phyloP scores from a whole-genome alignment of 2,113 vertebrate genomes.

The Prionailurus bengalensis region DNA sequence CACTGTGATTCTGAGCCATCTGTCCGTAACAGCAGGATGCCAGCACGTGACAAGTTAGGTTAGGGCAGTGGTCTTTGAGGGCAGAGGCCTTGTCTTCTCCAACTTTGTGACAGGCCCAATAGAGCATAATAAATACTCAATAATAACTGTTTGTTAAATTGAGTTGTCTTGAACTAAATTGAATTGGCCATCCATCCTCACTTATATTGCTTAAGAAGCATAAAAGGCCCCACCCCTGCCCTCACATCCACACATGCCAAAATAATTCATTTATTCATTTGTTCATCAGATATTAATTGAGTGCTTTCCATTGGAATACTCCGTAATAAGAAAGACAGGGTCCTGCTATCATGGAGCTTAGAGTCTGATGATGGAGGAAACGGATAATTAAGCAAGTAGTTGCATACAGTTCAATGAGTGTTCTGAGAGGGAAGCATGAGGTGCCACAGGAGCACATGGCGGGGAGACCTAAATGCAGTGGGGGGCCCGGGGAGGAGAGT shows the following conservation, averaged over 20 bases:
- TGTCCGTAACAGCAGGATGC: not conserved
- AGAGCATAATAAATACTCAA: conserved; percentile 68
- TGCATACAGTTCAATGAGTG: not conserved
- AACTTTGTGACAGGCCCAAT: conserved; percentile 53
- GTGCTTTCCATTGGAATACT: not conserved
- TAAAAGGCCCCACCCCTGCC: not conserved
- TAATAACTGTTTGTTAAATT: conserved; percentile 44
- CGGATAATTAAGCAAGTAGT: not conserved
- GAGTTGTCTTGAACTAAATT: conserved; percentile 59
- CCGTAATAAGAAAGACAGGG: not conserved
- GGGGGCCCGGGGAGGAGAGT: rapidly evolving
- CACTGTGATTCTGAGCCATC: conserved; percentile 13
- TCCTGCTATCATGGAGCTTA: not conserved
- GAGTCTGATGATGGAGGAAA: not conserved
- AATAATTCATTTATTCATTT: not conserved
- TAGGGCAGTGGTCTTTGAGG: conserved; percentile 18
- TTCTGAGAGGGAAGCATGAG: not conserved
- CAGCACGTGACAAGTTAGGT: conserved; percentile 45
- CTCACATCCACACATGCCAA: not conserved
- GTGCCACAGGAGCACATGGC: not conserved
- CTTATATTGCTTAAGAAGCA: conserved; percentile 35
- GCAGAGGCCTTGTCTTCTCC: conserved; percentile 48
- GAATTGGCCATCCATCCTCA: conserved; percentile 5
- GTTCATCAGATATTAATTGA: not conserved
- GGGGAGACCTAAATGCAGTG: not conserved